A percentile compares a stretch with the other conserved stretches of the same genome.
Evolutionary conservation across 1,140 invertebrate species (phyloP).

Genomic region (Liolophura sinensis): DNA sequence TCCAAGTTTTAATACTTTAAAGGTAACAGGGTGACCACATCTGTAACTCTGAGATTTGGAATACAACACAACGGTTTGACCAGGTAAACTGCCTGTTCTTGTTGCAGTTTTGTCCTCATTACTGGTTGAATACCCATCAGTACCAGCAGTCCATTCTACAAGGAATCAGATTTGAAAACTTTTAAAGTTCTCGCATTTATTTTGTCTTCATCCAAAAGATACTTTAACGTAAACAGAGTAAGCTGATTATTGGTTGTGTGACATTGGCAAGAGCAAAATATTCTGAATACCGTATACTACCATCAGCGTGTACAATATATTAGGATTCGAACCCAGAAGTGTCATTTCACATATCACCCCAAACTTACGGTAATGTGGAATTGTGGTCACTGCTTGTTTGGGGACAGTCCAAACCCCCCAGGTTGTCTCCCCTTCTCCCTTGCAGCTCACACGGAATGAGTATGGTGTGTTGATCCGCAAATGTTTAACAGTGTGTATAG

Average conservation of each 20-base stretch:
- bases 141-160: conserved; percentile 43
- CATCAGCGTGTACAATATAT: neutral
- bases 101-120: conserved; percentile 50
- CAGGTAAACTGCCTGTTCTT: conserved; percentile 17
- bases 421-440: conserved; percentile 27
- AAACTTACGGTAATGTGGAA: conserved; percentile 47
- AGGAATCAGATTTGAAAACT: neutral
- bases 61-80: conserved; percentile 36
- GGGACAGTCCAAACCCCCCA: conserved; percentile 51
- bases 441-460: conserved; percentile 46
- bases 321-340: neutral
- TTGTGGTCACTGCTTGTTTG: conserved; percentile 33
- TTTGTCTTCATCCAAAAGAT: neutral
- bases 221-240: no score
- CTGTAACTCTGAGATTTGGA: conserved; percentile 32
- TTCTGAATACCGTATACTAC: neutral
- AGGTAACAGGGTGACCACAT: conserved; percentile 37
- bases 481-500: conserved; percentile 37
- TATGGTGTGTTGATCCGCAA: conserved; percentile 39
- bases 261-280: neutral
- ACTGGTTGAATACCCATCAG: conserved; percentile 38
- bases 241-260: neutral
- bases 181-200: neutral
- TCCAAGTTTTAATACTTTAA: conserved; percentile 43
- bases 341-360: neutral